phyloP scores from a whole-genome alignment of 2,113 vertebrate genomes.

The Fregetta grallaria region DNA sequence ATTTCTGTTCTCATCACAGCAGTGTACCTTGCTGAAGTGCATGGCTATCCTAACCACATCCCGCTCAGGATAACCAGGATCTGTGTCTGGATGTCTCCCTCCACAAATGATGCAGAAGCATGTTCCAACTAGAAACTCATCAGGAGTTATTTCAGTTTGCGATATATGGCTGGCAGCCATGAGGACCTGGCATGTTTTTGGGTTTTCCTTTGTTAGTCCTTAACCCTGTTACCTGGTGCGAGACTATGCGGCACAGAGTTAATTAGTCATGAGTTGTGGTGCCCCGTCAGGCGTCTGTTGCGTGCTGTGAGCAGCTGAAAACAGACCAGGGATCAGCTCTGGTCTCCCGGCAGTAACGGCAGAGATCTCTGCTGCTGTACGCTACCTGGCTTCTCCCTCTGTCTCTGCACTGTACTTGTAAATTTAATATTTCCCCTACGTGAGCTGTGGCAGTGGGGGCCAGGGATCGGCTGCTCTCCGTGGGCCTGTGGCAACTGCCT shows the following conservation, averaged over 20 bases:
- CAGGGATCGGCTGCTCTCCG: not conserved
- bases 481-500: not conserved
- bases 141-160: not conserved
- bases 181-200: not conserved
- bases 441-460: not conserved
- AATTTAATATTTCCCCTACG: accelerated
- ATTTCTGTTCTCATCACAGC: not conserved
- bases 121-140: not conserved
- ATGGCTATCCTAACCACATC: not conserved
- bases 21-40: not conserved
- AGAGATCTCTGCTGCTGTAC: not conserved
- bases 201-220: not conserved
- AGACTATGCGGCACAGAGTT: not conserved
- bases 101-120: not conserved
- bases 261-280: not conserved
- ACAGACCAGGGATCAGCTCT: not conserved
- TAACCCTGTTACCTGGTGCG: not conserved
- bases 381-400: not conserved
- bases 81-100: not conserved
- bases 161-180: not conserved
- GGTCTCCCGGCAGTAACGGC: not conserved
- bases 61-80: not conserved
- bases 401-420: not conserved
- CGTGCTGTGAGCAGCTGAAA: not conserved
- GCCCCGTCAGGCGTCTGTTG: not conserved